These are phyloP conservation scores for Poecilia latipinna DNA, from an alignment of 2,113 vertebrate species.

Conservation along the genomic window DNA sequence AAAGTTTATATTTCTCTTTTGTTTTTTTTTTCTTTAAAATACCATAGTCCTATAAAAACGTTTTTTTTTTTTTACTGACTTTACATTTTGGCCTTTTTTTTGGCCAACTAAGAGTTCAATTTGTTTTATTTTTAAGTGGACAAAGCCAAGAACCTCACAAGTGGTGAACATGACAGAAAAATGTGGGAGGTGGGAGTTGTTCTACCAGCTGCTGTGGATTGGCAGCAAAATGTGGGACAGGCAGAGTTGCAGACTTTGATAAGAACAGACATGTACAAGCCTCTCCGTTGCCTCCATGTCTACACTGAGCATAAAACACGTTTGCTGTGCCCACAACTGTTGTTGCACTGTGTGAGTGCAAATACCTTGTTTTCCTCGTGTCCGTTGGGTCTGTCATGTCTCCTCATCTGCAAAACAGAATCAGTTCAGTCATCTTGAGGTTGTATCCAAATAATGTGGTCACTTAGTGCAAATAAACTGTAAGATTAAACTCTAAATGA, in stretches of 20 bases:
- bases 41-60: neutral
- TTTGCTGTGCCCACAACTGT: slow-evolving; percentile 31
- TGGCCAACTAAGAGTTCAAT: neutral
- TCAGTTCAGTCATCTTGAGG: neutral
- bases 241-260: slow-evolving; percentile 57
- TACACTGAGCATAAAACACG: slow-evolving; percentile 34
- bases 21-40: neutral
- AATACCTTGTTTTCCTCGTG: slow-evolving; percentile 1
- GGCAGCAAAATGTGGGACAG: slow-evolving; percentile 43
- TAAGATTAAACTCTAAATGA: neutral
- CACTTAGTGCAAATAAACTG: neutral
- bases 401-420: neutral
- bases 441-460: neutral
- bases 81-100: neutral
- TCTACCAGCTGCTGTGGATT: slow-evolving; percentile 13
- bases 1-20: too few relatives aligned
- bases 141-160: slow-evolving; percentile 24
- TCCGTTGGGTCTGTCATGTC: neutral
- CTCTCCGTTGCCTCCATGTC: slow-evolving; percentile 53
- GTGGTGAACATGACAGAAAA: slow-evolving; percentile 11
- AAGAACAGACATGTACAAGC: slow-evolving; percentile 60
- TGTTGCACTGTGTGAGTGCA: slow-evolving; percentile 9
- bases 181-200: slow-evolving; percentile 7
- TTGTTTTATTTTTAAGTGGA: slow-evolving; percentile 11
- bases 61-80: too few relatives aligned